A percentile compares a stretch with the other conserved stretches of the same genome.
Evolutionary conservation across 2,113 vertebrate species (phyloP).

Genomic region (Dicrurus megarhynchus): DNA sequence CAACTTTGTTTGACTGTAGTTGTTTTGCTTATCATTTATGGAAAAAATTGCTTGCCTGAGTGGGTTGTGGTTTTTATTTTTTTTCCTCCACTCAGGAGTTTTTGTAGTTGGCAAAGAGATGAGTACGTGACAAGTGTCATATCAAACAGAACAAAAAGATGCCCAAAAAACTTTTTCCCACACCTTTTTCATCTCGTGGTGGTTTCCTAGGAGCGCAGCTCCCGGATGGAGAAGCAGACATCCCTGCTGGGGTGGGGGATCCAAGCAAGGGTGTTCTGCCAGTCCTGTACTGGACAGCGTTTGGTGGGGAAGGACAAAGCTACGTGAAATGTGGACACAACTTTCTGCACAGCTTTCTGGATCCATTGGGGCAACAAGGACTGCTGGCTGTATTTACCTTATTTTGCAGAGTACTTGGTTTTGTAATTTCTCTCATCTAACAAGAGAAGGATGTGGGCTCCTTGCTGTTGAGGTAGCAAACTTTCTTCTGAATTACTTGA

Average conservation of each 20-base stretch:
- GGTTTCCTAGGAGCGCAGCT: background rate
- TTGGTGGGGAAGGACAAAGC: background rate
- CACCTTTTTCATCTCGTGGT: background rate
- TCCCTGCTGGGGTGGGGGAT: too few relatives aligned
- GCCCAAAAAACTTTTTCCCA: background rate
- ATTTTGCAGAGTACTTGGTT: background rate
- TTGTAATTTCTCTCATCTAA: background rate
- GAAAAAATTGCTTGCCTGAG: background rate
- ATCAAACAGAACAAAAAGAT: background rate
- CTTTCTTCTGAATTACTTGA: background rate
- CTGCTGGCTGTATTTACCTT: background rate
- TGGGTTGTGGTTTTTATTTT: too few relatives aligned
- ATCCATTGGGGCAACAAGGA: background rate
- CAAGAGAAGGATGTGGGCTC: background rate
- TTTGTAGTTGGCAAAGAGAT: background rate
- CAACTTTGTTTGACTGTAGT: background rate
- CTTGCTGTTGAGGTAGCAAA: background rate
- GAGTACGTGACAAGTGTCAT: rapidly evolving
- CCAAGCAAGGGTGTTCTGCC: background rate
- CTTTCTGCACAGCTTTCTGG: background rate
- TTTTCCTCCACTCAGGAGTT: background rate
- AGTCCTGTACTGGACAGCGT: background rate
- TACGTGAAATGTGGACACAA: rapidly evolving
- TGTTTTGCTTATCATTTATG: background rate
- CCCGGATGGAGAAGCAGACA: background rate